A percentile compares a stretch with the other conserved stretches of the same genome.
These are phyloP conservation scores for Cephus pulcher DNA, from an alignment of 2,888 invertebrate species.

Conservation along the genomic window DNA sequence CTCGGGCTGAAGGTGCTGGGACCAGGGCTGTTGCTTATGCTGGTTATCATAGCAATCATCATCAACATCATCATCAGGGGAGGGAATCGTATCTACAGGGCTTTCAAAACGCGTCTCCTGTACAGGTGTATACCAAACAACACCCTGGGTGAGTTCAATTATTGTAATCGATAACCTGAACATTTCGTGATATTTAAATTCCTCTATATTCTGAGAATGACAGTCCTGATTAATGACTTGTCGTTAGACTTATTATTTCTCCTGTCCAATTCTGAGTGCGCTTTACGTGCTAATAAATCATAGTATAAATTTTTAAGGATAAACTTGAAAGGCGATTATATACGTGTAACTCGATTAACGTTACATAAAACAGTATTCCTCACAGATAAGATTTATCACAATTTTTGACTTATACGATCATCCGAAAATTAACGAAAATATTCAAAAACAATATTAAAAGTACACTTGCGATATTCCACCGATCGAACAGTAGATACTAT, in stretches of 20 bases:
- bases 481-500: too few species aligned
- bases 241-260: not conserved
- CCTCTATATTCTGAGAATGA: not conserved
- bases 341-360: too few species aligned
- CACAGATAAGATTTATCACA: not conserved
- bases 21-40: slow-evolving; percentile 48
- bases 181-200: not conserved
- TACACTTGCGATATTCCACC: too few species aligned
- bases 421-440: not conserved
- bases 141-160: slow-evolving; percentile 55
- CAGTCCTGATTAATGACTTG: not conserved
- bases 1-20: slow-evolving; percentile 41
- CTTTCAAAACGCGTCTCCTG: slow-evolving; percentile 32
- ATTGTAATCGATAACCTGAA: not conserved
- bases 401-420: not conserved
- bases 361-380: too few species aligned
- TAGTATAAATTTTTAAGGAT: not conserved
- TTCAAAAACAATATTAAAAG: too few species aligned
- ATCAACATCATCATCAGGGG: slow-evolving; percentile 35
- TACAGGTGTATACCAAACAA: slow-evolving; percentile 49
- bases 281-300: not conserved
- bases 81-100: slow-evolving; percentile 31
- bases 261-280: not conserved
- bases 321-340: not conserved
- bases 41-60: slow-evolving; percentile 44